Evolutionary conservation across 2,797 vertebrate species (phyloP).

Genomic region (Rhincodon typus): DNA sequence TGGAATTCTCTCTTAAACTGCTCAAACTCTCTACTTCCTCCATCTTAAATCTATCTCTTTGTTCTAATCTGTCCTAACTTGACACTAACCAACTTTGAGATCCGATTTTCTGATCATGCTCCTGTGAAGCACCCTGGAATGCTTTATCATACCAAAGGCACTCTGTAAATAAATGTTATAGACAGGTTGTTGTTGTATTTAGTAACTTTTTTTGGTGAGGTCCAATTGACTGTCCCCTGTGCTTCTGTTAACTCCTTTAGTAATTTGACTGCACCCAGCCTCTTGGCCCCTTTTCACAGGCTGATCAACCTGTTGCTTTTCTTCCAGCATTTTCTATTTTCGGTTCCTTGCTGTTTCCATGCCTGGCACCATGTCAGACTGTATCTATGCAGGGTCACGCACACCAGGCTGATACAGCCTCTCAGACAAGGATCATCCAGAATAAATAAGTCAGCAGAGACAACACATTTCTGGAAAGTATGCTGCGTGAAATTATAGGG

Average conservation of each 20-base stretch:
- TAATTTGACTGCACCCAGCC: background rate
- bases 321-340: background rate
- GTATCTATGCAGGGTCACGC: background rate
- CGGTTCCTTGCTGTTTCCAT: background rate
- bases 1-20: background rate
- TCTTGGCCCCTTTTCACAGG: too few species aligned
- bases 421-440: background rate
- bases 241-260: background rate
- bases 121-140: background rate
- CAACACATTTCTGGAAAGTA: background rate
- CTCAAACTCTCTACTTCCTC: background rate
- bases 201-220: background rate
- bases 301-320: background rate
- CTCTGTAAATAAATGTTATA: background rate
- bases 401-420: background rate
- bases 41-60: background rate
- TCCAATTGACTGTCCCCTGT: background rate
- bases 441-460: slow-evolving; percentile 1
- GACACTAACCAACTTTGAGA: too few species aligned
- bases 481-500: background rate
- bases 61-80: background rate
- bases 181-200: background rate
- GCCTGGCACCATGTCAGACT: background rate
- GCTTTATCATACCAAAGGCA: background rate
- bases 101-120: background rate